These are phyloP conservation scores for Amazona vittata DNA, from an alignment of 2,113 vertebrate genomes.

Conservation along the genomic window DNA sequence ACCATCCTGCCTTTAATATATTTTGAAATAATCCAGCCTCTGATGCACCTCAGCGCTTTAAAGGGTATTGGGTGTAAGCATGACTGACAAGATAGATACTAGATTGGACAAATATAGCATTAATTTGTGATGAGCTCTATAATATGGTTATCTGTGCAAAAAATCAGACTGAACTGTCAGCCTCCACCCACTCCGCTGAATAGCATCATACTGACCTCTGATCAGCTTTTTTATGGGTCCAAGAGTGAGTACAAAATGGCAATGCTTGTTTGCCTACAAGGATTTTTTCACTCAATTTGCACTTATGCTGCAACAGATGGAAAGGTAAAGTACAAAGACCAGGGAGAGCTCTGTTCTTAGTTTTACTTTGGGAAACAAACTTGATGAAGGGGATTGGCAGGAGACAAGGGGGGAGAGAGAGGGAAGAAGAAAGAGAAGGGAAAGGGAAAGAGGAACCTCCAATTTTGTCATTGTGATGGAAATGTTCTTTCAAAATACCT, in stretches of 20 bases:
- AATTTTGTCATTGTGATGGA: not conserved
- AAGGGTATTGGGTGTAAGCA: not conserved
- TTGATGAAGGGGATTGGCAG: not conserved
- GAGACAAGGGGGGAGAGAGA: not conserved
- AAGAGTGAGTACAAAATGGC: not conserved
- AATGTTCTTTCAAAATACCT: constrained; percentile 32
- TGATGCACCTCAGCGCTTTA: not conserved
- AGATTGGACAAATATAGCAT: not conserved
- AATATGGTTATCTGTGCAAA: not conserved
- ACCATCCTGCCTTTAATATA: not conserved
- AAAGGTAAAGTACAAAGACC: not conserved
- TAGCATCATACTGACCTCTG: not conserved
- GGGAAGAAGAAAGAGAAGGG: not conserved
- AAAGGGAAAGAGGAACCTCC: not conserved
- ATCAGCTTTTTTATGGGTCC: not conserved
- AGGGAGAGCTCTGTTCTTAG: not conserved
- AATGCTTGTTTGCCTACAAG: not conserved
- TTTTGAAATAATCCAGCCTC: not conserved
- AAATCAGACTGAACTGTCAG: not conserved
- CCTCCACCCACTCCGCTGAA: not conserved
- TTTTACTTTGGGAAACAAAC: not conserved
- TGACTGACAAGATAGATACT: not conserved
- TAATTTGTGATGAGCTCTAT: not conserved
- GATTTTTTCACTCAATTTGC: not conserved
- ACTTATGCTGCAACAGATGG: not conserved